Evolutionary conservation across 2,888 invertebrate genomes (phyloP), one percentile per base, ranked within the genome.

Genomic region (Oxyteleia sp.): DNA sequence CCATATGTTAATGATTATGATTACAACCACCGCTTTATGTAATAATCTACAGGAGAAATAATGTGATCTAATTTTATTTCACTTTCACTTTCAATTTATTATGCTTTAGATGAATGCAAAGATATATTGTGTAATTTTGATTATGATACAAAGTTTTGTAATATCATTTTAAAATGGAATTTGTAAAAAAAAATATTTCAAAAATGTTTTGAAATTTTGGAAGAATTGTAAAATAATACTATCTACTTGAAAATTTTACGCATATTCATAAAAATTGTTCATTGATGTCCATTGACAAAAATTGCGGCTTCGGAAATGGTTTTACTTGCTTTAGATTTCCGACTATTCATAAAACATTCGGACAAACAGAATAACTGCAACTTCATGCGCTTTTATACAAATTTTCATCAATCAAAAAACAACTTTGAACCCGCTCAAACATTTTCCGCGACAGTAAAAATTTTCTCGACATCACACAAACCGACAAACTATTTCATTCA

Each of bases 381-480:
- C 55, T 45, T 55, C 45, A 69, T 55, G 55, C 29, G 59, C 13
- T 59, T 71, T 59, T 49, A 71, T 47, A 41, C 13, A 41, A 49
- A 51, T 59, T 59, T 71, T 71, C 72, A 72, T 72, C 43, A 61
- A 72, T 72, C 72, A 72, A 61, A 18, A 15, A 13, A 43, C 13
- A 16, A 15, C 13, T 26, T 53, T 18, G 32, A 61, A 53, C 10
- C n/a, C 18, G 23, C 61, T 41, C 20, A n/a, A 3, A 16, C 43
- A 63, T 63, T 63, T 74, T 74, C 53, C 41, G 72, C 59, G 11
- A 29, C 18, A 55, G 35, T 59, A 26, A 38, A 71, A 43, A 53
- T 41, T 41, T 51, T 1, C 26, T 10, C 26, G 26, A 35, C 61
- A 15, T 72, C 49, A 35, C 11, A 49, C 35, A 49, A 38, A 32